These are phyloP conservation scores for Drosophila koepferae DNA, from an alignment of 2,888 invertebrate species.

Conservation along the genomic window DNA sequence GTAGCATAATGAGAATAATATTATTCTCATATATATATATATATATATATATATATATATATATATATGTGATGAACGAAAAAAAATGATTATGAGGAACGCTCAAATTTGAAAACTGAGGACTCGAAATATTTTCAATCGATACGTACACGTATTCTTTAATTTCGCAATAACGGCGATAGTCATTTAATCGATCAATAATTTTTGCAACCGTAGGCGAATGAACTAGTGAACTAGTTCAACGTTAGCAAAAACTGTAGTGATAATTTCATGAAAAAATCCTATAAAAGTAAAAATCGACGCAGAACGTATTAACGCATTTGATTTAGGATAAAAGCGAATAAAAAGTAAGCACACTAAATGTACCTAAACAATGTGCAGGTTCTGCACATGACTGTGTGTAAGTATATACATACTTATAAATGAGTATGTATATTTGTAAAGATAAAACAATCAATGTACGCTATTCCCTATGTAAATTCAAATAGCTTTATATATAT, in stretches of 20 bases:
- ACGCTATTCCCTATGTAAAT: conserved; percentile 10
- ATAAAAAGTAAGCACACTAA: neutral
- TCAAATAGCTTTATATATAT: neutral
- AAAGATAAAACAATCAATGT: conserved; percentile 2
- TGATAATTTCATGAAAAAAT: conserved; percentile 26
- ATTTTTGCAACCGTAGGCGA: neutral
- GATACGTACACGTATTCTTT: too few relatives aligned
- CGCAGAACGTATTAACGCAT: neutral
- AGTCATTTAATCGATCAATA: neutral
- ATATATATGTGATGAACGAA: too few relatives aligned
- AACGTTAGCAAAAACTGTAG: conserved; percentile 15
- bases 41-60: too few relatives aligned
- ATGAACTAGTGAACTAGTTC: conserved; percentile 26
- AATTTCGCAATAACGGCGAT: too few relatives aligned
- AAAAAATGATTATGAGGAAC: too few relatives aligned
- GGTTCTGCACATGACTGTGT: conserved; percentile 4
- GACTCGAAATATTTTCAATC: too few relatives aligned
- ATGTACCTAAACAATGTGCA: neutral
- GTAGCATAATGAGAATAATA: too few relatives aligned
- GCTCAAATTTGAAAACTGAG: too few relatives aligned
- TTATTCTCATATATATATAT: too few relatives aligned
- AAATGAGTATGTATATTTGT: neutral
- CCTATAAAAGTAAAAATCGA: neutral
- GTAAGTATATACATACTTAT: neutral
- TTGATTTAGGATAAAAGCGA: neutral